Evolutionary conservation across 2,888 invertebrate genomes (phyloP).

Genomic region (Drosophila fulvimacula): DNA sequence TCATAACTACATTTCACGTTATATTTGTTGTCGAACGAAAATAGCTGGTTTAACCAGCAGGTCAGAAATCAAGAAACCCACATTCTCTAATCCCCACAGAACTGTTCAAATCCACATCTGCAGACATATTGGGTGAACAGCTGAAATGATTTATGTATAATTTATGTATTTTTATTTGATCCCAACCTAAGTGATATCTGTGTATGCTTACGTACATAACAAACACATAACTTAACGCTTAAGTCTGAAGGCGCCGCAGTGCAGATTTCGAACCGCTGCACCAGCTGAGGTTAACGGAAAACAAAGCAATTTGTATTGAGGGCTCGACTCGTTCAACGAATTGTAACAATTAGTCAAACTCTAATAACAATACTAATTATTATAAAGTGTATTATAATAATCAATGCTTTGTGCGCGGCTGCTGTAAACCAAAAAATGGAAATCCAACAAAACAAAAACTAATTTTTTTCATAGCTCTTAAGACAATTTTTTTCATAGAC

Average conservation of each 20-base stretch:
- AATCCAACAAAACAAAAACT: neutral
- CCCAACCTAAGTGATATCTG: slow-evolving; percentile 22
- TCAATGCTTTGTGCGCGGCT: slow-evolving; percentile 29
- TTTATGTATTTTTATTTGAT: slow-evolving; percentile 1
- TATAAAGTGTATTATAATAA: neutral
- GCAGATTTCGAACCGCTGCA: neutral
- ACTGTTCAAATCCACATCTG: neutral
- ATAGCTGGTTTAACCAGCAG: slow-evolving; percentile 6
- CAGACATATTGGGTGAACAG: neutral
- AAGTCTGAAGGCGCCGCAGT: slow-evolving; percentile 26
- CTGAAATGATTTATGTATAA: slow-evolving; percentile 24
- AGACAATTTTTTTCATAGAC: slow-evolving; percentile 24
- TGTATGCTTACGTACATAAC: slow-evolving; percentile 29
- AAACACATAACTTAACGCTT: slow-evolving; percentile 5
- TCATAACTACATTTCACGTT: neutral
- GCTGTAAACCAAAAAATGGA: slow-evolving; percentile 49
- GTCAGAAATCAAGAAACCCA: neutral
- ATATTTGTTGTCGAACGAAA: neutral
- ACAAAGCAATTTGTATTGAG: slow-evolving; percentile 28
- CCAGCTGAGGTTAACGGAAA: neutral
- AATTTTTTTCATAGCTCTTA: slow-evolving; percentile 5
- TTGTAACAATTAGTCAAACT: slow-evolving; percentile 4
- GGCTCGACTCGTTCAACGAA: slow-evolving; percentile 55
- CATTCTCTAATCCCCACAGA: neutral
- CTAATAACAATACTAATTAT: neutral